A percentile compares a stretch with the other conserved stretches of the same genome.
Conservation (phyloP, 2,888 invertebrate species). For the Heliconius erato region DNA sequence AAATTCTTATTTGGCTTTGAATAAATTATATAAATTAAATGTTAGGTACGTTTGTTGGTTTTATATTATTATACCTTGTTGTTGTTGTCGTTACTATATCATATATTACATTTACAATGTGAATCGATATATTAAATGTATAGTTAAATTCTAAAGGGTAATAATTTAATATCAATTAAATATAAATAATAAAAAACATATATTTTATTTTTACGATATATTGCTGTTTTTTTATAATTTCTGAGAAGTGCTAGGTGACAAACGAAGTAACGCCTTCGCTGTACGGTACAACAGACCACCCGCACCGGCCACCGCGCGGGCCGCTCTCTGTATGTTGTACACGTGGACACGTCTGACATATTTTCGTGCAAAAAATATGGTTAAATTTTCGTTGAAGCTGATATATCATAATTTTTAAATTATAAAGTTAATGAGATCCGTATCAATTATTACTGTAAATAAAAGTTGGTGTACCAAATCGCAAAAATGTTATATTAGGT, state of each 20-base stretch:
- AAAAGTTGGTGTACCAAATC: not conserved
- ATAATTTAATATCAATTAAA: not conserved
- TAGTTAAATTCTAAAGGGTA: not conserved
- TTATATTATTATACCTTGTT: not conserved
- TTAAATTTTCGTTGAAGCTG: slow-evolving; percentile 22
- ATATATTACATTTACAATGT: not conserved
- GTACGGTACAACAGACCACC: slow-evolving; percentile 76
- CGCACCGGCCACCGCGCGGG: slow-evolving; percentile 74
- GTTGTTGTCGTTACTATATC: not conserved
- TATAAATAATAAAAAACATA: not conserved
- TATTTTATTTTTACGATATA: not conserved
- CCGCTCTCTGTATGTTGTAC: slow-evolving; percentile 70
- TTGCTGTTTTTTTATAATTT: not conserved
- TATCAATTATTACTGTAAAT: not conserved
- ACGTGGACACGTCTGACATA: slow-evolving; percentile 50
- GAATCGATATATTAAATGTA: no score
- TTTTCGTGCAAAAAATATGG: slow-evolving; percentile 50
- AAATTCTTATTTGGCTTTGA: slow-evolving; percentile 6
- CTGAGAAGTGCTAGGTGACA: slow-evolving; percentile 63
- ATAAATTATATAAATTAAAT: not conserved
- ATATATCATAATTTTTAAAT: not conserved
- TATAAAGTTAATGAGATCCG: not conserved
- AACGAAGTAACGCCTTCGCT: slow-evolving; percentile 73
- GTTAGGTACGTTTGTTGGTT: not conserved
- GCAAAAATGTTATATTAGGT: not conserved